Percentiles rank a stretch among this genome's conserved stretches.
Evolutionary conservation across 2,888 invertebrate genomes (phyloP).

Genomic region (Galerucella calmariensis): DNA sequence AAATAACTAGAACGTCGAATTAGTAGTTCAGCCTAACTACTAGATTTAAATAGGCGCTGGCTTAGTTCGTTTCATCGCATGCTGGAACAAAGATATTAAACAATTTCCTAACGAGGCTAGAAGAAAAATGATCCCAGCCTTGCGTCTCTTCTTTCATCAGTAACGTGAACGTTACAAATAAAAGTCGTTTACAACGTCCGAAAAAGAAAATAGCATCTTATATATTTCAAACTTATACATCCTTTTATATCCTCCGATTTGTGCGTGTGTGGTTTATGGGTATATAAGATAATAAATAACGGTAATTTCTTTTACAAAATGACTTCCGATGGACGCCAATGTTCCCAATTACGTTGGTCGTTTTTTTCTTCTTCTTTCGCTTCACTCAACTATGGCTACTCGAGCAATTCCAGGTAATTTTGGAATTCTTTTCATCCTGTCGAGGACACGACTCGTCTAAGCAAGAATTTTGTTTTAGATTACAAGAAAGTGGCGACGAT

Average conservation of each 20-base stretch:
- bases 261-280: not conserved
- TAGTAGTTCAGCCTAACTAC: too few species aligned
- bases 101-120: too few species aligned
- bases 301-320: constrained; percentile 8
- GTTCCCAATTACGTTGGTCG: constrained; percentile 3
- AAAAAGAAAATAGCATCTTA: not conserved
- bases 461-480: constrained; percentile 51
- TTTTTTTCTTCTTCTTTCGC: constrained; percentile 12
- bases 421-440: constrained; percentile 9
- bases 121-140: too few species aligned
- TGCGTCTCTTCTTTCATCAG: too few species aligned
- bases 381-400: constrained; percentile 2
- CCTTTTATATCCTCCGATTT: constrained; percentile 6
- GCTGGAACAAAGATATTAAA: too few species aligned
- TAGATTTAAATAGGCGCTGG: too few species aligned
- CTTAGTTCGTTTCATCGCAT: too few species aligned
- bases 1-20: too few species aligned
- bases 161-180: too few species aligned
- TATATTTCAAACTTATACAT: not conserved
- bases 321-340: constrained; percentile 18
- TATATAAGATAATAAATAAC: constrained; percentile 1
- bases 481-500: constrained; percentile 72
- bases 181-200: not conserved
- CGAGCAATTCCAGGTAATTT: constrained; percentile 8
- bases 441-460: constrained; percentile 14